Conservation (phyloP, 1,140 invertebrate genomes). For the Xylocopa sonorina region DNA sequence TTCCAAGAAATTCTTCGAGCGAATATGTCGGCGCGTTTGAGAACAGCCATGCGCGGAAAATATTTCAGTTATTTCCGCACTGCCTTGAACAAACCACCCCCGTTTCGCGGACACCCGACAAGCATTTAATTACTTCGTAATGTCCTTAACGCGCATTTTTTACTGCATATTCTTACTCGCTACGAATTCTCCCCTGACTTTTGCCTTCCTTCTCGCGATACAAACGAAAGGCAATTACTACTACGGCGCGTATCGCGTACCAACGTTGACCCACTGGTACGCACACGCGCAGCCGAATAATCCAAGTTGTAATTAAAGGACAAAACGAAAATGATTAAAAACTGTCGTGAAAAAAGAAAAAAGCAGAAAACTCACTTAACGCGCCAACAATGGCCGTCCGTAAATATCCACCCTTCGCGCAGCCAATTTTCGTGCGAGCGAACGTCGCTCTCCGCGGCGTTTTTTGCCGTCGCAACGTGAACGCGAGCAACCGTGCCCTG, state of each 20-base stretch:
- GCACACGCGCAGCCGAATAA: too few species aligned
- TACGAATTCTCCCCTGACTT: too few species aligned
- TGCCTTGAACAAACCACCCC: not conserved
- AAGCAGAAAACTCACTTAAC: not conserved
- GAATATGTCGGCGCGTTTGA: not conserved
- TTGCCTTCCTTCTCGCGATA: too few species aligned
- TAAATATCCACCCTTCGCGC: not conserved
- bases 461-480: not conserved
- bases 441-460: too few species aligned
- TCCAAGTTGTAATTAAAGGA: too few species aligned
- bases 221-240: too few species aligned
- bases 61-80: conserved; percentile 19
- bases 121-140: not conserved
- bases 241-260: too few species aligned
- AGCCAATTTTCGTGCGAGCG: not conserved
- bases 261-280: too few species aligned
- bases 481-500: conserved; percentile 16
- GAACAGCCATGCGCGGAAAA: not conserved
- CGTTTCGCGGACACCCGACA: not conserved
- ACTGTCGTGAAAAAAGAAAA: too few species aligned
- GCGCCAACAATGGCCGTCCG: not conserved
- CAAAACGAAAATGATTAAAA: too few species aligned
- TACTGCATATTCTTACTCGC: too few species aligned
- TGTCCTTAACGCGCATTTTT: too few species aligned
- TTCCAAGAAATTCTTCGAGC: conserved; percentile 17